Evolutionary conservation across 2,797 vertebrate species (phyloP), one percentile per base, ranked within the genome.

Genomic region (Muraenolepis orangiensis): DNA sequence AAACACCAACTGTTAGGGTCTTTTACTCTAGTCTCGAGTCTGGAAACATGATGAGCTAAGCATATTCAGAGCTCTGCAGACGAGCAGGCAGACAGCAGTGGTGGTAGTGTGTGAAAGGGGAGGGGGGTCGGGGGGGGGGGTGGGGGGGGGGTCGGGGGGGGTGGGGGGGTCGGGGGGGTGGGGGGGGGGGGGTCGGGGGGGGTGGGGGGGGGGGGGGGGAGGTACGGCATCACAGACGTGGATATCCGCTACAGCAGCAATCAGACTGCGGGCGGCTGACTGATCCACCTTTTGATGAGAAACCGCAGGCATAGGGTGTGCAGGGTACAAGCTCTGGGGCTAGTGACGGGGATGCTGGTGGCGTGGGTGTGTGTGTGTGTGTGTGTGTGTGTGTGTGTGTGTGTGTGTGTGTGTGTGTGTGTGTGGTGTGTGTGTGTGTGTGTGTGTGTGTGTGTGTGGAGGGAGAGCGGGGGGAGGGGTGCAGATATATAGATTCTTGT

Each of bases 241-340:
- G 46, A 20, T 20, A 51, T n/a, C 46, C 77, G 76, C 78, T 86
- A 74, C 57, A 79, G 78, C 70, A 66, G 80, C 82, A 80, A 82
- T 86, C 80, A 84, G 85, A 84, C 83, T 34, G 78, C 18, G 68
- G 64, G 70, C 40, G 79, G 73, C 74, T 83, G 84, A 86, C 82
- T 77, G 78, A 77, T 82, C 73, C 64, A 71, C 71, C 77, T 76
- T 77, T 73, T 85, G 77, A 84, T 86, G 79, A 80, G 78, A 88
- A 81, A 71, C 76, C 72, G 73, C 29, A 72, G 64, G 70, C 46
- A 79, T 73, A 72, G 74, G 81, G 74, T 70, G n/a, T n/a, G n/a
- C n/a, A 31, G 30, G 70, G 64, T 75, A 38, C 71, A 46, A 76
- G 71, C 61, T 16, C 7, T 20, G 36, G 71, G 73, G 20, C 40